Conservation (phyloP, 2,113 vertebrate species). For the Embiotoca jacksoni region DNA sequence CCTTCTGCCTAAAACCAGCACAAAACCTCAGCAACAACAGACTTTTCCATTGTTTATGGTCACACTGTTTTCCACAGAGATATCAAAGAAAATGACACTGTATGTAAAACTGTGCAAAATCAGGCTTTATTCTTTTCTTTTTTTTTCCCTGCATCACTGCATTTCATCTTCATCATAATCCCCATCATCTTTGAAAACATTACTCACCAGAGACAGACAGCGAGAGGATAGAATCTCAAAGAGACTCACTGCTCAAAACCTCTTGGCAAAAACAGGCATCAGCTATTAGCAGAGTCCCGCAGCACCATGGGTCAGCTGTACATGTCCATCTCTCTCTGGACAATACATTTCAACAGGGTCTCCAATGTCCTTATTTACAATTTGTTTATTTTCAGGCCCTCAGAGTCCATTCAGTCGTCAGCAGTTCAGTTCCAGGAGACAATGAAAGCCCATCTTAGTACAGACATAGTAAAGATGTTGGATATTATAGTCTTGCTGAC, state of each 20-base stretch:
- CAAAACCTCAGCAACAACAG: conserved; percentile 10
- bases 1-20: conserved; percentile 56
- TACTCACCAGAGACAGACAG: conserved; percentile 52
- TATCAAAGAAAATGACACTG: conserved; percentile 51
- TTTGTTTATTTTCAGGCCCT: conserved; percentile 26
- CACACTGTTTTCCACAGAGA: conserved; percentile 21
- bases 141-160: conserved; percentile 28
- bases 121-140: conserved; percentile 79
- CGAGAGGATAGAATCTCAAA: conserved; percentile 55
- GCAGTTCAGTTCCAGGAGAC: conserved; percentile 41
- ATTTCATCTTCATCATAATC: conserved; percentile 64
- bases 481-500: conserved; percentile 46
- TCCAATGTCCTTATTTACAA: conserved; percentile 70
- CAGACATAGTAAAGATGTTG: conserved; percentile 57
- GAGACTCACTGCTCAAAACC: conserved; percentile 37
- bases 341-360: conserved; percentile 54
- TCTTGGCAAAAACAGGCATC: conserved; percentile 62
- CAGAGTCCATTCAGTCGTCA: conserved; percentile 51
- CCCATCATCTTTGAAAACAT: conserved; percentile 66
- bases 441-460: conserved; percentile 42
- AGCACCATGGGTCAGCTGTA: conserved; percentile 44
- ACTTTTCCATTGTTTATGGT: conserved; percentile 1
- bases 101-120: conserved; percentile 86
- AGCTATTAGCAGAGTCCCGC: conserved; percentile 53
- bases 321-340: conserved; percentile 52